Percentiles rank a stretch among this genome's conserved stretches.
These are phyloP conservation scores for Trichogramma evanescens DNA, from an alignment of 2,888 invertebrate species.

Conservation along the genomic window DNA sequence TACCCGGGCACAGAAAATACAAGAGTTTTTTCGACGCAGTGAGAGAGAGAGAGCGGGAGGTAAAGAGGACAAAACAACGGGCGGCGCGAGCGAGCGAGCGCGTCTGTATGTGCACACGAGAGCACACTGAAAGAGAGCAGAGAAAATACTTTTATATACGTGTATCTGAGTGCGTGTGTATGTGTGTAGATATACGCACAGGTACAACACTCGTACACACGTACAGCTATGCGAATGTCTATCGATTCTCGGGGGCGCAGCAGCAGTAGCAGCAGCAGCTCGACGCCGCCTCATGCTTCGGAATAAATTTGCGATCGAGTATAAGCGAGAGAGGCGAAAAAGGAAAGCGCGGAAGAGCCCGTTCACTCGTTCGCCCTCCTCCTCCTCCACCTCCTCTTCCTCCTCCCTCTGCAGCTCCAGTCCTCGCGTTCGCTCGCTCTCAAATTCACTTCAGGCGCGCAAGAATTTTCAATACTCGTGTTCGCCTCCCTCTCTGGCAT, in stretches of 20 bases:
- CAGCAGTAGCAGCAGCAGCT: conserved; percentile 35
- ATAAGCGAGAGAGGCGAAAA: conserved; percentile 14
- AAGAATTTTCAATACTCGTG: conserved; percentile 22
- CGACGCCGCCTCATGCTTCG: conserved; percentile 36
- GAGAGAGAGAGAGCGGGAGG: too few species aligned
- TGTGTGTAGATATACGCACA: conserved; percentile 12
- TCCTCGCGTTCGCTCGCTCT: conserved; percentile 9
- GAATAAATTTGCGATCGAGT: conserved; percentile 43
- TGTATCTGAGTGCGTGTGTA: too few species aligned
- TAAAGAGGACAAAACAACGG: background rate
- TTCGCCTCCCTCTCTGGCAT: conserved; percentile 5
- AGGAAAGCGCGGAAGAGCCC: conserved; percentile 23
- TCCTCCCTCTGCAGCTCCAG: background rate
- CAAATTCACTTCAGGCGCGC: conserved; percentile 18
- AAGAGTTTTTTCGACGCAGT: too few species aligned
- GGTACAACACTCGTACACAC: conserved; percentile 37
- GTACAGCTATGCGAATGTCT: conserved; percentile 36
- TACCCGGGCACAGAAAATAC: too few species aligned
- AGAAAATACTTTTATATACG: conserved; percentile 1
- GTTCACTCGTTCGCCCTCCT: background rate
- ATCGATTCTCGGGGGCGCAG: conserved; percentile 39
- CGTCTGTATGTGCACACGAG: conserved; percentile 14
- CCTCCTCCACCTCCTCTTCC: background rate
- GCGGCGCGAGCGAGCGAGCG: background rate
- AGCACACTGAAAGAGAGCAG: conserved; percentile 23